phyloP scores from a whole-genome alignment of 2,888 invertebrate species.

The Drosophila birchii region DNA sequence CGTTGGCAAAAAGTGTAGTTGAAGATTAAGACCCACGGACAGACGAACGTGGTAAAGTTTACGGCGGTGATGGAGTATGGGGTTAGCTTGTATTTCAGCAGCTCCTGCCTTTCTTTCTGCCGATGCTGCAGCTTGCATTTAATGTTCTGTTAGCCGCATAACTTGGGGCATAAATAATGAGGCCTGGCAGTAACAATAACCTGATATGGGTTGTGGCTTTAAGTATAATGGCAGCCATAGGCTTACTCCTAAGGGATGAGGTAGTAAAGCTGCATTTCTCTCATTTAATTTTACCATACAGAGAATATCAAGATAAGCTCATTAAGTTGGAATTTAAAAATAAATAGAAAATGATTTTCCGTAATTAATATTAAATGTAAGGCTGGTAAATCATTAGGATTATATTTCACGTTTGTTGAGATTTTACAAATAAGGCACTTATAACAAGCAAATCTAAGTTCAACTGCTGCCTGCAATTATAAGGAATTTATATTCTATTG shows the following conservation, averaged over 20 bases:
- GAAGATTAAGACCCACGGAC: constrained; percentile 30
- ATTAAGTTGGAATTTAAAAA: not conserved
- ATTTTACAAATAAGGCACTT: not conserved
- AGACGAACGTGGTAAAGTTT: constrained; percentile 72
- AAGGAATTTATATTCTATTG: not conserved
- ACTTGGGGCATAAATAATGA: constrained; percentile 74
- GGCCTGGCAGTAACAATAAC: constrained; percentile 63
- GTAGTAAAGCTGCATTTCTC: not conserved
- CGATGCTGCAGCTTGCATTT: constrained; percentile 64
- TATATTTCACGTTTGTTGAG: too few species aligned
- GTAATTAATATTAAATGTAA: not conserved
- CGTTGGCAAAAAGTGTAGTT: constrained; percentile 36
- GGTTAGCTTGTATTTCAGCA: constrained; percentile 23
- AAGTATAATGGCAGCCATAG: constrained; percentile 16
- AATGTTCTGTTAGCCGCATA: constrained; percentile 76
- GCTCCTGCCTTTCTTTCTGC: constrained; percentile 16
- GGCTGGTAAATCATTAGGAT: not conserved
- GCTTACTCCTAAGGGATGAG: not conserved
- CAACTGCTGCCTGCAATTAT: not conserved
- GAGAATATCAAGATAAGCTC: too few species aligned
- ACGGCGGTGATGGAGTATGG: constrained; percentile 49
- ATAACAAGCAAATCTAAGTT: not conserved
- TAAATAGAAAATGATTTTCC: rapidly evolving
- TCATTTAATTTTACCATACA: not conserved
- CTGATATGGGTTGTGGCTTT: constrained; percentile 39